These are phyloP conservation scores for Campoplex capitator DNA, from an alignment of 2,888 invertebrate genomes.

Conservation along the genomic window DNA sequence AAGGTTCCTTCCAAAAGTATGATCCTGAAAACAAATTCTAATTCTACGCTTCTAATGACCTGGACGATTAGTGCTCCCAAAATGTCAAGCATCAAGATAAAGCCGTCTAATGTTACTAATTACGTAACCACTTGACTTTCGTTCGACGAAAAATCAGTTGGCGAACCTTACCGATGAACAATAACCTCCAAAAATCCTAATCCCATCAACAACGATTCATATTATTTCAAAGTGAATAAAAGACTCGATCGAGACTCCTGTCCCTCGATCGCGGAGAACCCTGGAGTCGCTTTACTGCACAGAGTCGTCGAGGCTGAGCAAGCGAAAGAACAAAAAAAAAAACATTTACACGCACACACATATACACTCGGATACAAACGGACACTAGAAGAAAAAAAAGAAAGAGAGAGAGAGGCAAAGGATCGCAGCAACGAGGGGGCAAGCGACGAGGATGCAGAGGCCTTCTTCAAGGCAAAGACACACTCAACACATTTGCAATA, in stretches of 20 bases:
- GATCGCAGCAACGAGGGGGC: slow-evolving; percentile 31
- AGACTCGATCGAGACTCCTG: slow-evolving; percentile 12
- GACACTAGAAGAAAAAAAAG: not conserved
- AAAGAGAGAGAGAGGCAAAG: slow-evolving; percentile 16
- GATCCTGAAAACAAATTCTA: not conserved
- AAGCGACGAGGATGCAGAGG: slow-evolving; percentile 57
- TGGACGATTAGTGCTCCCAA: not conserved
- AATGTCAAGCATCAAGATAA: not conserved
- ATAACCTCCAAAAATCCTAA: slow-evolving; percentile 8
- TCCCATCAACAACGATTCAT: not conserved
- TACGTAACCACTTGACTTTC: not conserved
- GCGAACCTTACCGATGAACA: not conserved
- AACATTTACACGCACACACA: not conserved
- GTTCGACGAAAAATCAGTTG: not conserved
- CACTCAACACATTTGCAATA: slow-evolving; percentile 31
- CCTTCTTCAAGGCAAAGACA: slow-evolving; percentile 44
- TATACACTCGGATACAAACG: not conserved
- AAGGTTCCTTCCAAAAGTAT: not conserved
- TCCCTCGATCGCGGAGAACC: slow-evolving; percentile 30
- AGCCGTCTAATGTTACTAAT: not conserved
- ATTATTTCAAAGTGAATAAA: not conserved
- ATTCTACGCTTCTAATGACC: not conserved
- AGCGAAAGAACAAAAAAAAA: slow-evolving; percentile 36
- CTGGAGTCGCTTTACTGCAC: slow-evolving; percentile 45
- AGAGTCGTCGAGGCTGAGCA: slow-evolving; percentile 50